phyloP scores from a whole-genome alignment of 2,113 vertebrate species.

The Thunnus maccoyii region DNA sequence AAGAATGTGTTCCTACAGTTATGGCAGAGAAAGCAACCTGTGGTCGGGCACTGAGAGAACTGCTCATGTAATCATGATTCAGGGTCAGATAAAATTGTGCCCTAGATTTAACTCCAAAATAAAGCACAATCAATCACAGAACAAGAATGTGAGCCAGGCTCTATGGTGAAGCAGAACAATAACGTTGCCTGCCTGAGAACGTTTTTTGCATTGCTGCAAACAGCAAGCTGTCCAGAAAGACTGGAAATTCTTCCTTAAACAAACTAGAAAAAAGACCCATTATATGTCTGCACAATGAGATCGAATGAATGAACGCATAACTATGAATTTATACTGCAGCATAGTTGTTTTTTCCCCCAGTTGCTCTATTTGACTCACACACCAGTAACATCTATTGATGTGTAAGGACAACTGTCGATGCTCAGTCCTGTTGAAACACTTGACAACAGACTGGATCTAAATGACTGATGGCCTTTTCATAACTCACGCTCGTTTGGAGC shows the following conservation, averaged over 20 bases:
- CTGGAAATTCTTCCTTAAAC: slow-evolving; percentile 42
- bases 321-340: not conserved
- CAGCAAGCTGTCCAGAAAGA: slow-evolving; percentile 9
- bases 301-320: not conserved
- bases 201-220: not conserved
- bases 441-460: not conserved
- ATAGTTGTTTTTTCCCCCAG: not conserved
- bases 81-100: slow-evolving; percentile 41
- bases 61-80: slow-evolving; percentile 32
- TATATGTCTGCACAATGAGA: slow-evolving; percentile 26
- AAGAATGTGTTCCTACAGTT: slow-evolving; percentile 43
- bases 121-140: slow-evolving; percentile 41
- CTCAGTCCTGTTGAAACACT: not conserved
- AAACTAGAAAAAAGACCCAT: slow-evolving; percentile 7
- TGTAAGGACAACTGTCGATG: not conserved
- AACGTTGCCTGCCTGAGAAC: slow-evolving; percentile 3
- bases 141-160: slow-evolving; percentile 43
- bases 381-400: not conserved
- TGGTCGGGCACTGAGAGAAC: slow-evolving; percentile 12
- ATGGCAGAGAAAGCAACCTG: slow-evolving; percentile 32
- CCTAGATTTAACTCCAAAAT: slow-evolving; percentile 52
- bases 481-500: not conserved
- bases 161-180: slow-evolving; percentile 17
- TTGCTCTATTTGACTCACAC: not conserved
- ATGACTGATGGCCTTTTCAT: not conserved